Conservation (phyloP, 2,888 invertebrate genomes). For the Rotaria socialis region DNA sequence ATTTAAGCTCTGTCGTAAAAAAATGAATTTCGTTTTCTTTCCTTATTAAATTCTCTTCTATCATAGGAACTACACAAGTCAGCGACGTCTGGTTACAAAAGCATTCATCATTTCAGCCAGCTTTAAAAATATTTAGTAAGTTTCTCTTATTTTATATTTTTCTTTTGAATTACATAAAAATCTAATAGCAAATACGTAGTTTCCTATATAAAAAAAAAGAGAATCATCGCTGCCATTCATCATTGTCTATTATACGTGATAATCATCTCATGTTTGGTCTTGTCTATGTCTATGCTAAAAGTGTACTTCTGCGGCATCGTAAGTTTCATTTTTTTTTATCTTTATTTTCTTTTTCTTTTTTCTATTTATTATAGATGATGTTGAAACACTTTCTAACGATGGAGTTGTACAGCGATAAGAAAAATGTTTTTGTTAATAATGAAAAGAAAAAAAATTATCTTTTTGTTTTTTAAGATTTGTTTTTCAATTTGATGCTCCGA, state of each 20-base stretch:
- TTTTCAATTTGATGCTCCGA: background rate
- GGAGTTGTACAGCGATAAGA: background rate
- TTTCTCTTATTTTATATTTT: background rate
- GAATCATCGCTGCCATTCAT: background rate
- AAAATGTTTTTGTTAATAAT: background rate
- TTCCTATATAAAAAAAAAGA: background rate
- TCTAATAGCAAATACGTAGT: background rate
- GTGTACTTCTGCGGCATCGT: background rate
- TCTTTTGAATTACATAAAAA: background rate
- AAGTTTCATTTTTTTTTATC: background rate
- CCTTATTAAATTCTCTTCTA: background rate
- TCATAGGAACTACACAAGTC: background rate
- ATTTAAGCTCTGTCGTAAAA: too few relatives aligned
- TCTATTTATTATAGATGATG: background rate
- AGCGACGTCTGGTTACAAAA: background rate
- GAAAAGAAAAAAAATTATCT: background rate
- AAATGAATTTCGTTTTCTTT: too few relatives aligned
- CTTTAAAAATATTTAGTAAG: constrained; percentile 1
- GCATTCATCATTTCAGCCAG: background rate
- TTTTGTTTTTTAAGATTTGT: background rate
- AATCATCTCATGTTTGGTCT: background rate
- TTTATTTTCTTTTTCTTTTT: background rate
- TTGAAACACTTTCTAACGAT: background rate
- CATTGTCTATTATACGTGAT: background rate
- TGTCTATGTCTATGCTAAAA: background rate